Conservation (phyloP, 2,797 vertebrate genomes). For the Enteromius fasciolatus region DNA sequence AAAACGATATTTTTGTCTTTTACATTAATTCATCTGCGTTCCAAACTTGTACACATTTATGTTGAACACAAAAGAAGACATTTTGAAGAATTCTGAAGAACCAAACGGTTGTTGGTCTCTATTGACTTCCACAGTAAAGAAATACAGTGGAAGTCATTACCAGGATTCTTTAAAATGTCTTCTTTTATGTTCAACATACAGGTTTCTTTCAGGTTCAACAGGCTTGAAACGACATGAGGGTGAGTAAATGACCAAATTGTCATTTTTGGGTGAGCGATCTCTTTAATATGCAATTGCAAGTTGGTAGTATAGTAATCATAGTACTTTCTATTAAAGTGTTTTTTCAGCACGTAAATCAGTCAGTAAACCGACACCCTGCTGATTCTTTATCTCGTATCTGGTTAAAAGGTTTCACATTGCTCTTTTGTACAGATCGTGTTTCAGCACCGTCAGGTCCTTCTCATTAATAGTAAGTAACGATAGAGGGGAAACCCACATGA, state of each 20-base stretch:
- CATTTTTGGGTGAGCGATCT: no score
- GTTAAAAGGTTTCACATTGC: constrained; percentile 23
- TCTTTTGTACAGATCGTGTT: constrained; percentile 6
- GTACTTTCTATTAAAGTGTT: neutral
- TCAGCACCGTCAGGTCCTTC: neutral
- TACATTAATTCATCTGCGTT: neutral
- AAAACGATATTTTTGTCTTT: neutral
- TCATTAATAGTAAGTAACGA: neutral
- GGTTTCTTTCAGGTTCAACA: neutral
- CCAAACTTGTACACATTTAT: neutral
- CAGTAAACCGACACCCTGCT: constrained; percentile 15
- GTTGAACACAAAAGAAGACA: neutral
- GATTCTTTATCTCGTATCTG: neutral
- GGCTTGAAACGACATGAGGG: neutral
- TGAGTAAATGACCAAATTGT: no score
- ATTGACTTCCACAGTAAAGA: neutral
- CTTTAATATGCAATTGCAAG: neutral
- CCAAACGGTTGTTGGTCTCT: neutral
- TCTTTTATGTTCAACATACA: neutral
- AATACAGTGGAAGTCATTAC: neutral
- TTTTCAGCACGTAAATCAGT: neutral
- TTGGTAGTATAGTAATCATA: neutral
- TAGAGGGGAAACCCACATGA: neutral
- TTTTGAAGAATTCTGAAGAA: neutral
- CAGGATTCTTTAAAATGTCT: neutral